Conservation (phyloP, 2,113 vertebrate species). For the Picathartes gymnocephalus region DNA sequence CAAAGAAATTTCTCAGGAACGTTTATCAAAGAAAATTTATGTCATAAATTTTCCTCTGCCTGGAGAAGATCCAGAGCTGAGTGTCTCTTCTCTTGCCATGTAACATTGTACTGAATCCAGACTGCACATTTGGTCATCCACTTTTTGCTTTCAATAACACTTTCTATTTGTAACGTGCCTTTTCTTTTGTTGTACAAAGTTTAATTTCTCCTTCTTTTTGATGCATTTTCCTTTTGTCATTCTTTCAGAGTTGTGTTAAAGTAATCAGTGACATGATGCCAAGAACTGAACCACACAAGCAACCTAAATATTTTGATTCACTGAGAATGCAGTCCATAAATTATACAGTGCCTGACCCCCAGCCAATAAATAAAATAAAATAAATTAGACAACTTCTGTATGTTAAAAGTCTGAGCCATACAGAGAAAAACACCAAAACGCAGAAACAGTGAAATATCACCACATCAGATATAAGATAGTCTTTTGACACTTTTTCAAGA, state of each 20-base stretch:
- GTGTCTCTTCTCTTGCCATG: constrained; percentile 45
- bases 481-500: neutral
- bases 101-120: constrained; percentile 36
- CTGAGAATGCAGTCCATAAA: constrained; percentile 50
- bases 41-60: neutral
- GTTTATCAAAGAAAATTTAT: constrained; percentile 26
- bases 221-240: constrained; percentile 65
- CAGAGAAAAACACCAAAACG: neutral
- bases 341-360: constrained; percentile 37
- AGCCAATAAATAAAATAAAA: constrained; percentile 53
- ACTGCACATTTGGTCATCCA: constrained; percentile 24
- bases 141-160: constrained; percentile 25
- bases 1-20: neutral
- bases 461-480: neutral
- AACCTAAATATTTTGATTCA: constrained; percentile 69
- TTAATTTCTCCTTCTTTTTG: constrained; percentile 57
- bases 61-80: constrained; percentile 12
- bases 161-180: constrained; percentile 41
- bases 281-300: constrained; percentile 61
- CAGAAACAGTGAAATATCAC: neutral
- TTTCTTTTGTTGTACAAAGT: constrained; percentile 61
- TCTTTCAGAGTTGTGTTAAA: constrained; percentile 64
- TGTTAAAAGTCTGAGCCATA: neutral
- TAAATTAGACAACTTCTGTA: neutral
- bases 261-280: constrained; percentile 69